Conservation (phyloP, 1,140 invertebrate species). For the Chelonus insularis region DNA sequence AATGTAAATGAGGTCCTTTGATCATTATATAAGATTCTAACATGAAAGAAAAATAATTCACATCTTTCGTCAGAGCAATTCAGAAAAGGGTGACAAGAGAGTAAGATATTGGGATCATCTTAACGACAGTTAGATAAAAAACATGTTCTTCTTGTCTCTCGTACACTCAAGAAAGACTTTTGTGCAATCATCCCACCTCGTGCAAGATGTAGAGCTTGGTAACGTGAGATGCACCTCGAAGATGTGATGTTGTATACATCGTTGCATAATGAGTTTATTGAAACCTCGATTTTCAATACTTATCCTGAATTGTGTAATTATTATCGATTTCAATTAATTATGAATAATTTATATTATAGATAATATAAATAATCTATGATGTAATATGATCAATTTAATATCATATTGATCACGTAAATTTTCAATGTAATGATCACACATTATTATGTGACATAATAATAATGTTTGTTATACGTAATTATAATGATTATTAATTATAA, state of each 20-base stretch:
- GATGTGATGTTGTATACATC: conserved; percentile 44
- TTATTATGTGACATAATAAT: no score
- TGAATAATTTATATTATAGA: neutral
- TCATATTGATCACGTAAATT: no score
- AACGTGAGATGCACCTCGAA: conserved; percentile 47
- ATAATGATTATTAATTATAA: no score
- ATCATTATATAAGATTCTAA: conserved; percentile 1
- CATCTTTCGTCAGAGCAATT: conserved; percentile 8
- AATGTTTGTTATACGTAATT: no score
- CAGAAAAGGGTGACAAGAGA: neutral
- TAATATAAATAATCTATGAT: no score
- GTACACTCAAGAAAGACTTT: conserved; percentile 39
- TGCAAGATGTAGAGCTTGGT: conserved; percentile 46
- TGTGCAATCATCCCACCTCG: conserved; percentile 50
- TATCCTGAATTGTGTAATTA: conserved; percentile 17
- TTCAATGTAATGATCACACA: no score
- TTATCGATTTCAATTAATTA: conserved; percentile 10
- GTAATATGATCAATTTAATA: no score
- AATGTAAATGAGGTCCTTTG: neutral
- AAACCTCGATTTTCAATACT: conserved; percentile 37
- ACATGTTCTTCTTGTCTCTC: conserved; percentile 34
- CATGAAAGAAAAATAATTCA: neutral
- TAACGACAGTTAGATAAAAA: neutral
- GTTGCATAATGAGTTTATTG: conserved; percentile 54
- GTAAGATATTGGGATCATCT: neutral